Evolutionary conservation across 2,888 invertebrate species (phyloP), one percentile per base, ranked within the genome.

Genomic region (Baronia brevicornis): DNA sequence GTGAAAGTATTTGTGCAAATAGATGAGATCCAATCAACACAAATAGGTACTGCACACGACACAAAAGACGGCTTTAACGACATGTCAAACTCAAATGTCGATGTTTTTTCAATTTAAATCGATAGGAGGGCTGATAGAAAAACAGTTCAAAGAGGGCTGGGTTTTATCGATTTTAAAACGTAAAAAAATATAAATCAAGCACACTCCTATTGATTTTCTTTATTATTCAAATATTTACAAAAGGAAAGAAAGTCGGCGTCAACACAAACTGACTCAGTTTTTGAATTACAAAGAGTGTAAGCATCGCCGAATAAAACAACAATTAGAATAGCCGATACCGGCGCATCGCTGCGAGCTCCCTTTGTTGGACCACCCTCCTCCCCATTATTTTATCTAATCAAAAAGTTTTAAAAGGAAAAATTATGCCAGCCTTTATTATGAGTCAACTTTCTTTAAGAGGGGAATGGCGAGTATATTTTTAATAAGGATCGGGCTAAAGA

Each of bases 381-480:
- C 82, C 84, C 74, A 77, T 80, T 84, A 84, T 84, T 84, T 84
- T 80, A 85, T 85, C 84, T 84, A 85, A 85, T 85, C 84, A 85
- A 84, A 84, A 85, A 84, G 80, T 85, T 85, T 84, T 84, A 84
- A 84, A 84, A 82, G 82, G 79, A 84, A 85, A 85, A 84, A 84
- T 84, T 84, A 84, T 84, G 66, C 84, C 69, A 69, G 74, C 80
- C 80, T 82, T 82, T 84, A 82, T 82, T 82, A 82, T 80, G 78
- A 84, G 78, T 78, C 80, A 80, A 80, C 75, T 84, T 82, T 80
- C 74, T 69, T 75, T 61, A 43, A 59, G 64, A 70, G 79, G 82
- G 80, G 77, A 70, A 61, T 63, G 50, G 52, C 59, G 77, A 73
- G 74, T 80, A 74, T 78, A 78, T 82, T 84, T 77, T 84, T 82